These are phyloP conservation scores for Python bivittatus DNA, from an alignment of 2,113 vertebrate species.

Conservation along the genomic window DNA sequence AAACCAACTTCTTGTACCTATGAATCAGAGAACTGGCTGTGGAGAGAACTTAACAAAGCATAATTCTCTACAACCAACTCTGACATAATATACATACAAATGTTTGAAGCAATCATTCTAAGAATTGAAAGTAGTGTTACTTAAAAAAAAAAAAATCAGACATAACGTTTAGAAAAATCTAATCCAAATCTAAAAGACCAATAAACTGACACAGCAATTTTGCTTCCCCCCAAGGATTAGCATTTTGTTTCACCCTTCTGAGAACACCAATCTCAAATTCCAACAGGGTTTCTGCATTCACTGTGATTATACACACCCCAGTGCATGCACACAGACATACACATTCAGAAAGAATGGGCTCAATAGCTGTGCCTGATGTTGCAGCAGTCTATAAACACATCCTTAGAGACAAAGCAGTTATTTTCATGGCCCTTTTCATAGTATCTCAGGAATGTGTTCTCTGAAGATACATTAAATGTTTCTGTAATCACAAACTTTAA, in stretches of 20 bases:
- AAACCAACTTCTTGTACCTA: background rate
- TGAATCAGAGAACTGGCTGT: background rate
- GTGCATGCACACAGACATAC: background rate
- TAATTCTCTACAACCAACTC: background rate
- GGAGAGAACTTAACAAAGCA: background rate
- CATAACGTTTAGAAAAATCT: fast-evolving
- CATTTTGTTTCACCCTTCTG: background rate
- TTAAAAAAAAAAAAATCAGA: background rate
- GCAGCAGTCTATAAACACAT: background rate
- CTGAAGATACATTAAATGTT: background rate
- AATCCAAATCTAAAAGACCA: background rate
- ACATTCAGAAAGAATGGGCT: background rate
- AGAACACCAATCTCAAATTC: background rate
- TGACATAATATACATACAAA: background rate
- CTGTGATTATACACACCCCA: background rate
- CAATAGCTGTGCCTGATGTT: background rate
- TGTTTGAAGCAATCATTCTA: background rate
- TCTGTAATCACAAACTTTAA: constrained; percentile 7
- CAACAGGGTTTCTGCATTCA: background rate
- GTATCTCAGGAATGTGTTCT: background rate
- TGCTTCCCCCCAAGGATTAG: background rate
- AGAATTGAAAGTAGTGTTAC: background rate
- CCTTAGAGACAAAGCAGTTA: background rate
- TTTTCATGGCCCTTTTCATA: constrained; percentile 2
- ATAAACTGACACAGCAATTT: background rate